Conservation (phyloP, 64 coral and sea anemone genomes). For the Cladopsammia gracilis region DNA sequence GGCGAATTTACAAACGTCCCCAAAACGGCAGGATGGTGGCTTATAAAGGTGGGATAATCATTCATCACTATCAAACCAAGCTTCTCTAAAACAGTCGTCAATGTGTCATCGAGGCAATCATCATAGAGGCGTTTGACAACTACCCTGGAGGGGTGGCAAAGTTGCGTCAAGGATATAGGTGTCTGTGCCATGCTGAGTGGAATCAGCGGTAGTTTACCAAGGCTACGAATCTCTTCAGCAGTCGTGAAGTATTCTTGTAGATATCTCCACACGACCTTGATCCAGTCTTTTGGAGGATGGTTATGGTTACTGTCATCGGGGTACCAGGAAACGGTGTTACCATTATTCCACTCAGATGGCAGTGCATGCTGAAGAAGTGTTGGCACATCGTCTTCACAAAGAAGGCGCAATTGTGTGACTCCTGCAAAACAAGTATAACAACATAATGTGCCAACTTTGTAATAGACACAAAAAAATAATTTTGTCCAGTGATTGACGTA, state of each 20-base stretch:
- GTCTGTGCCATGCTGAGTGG: constrained; percentile 26
- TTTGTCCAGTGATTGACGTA: too few species aligned
- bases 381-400: neutral
- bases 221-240: constrained; percentile 3
- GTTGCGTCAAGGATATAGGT: constrained; percentile 22
- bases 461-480: too few species aligned
- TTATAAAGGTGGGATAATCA: constrained; percentile 60
- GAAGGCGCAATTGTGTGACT: constrained; percentile 6
- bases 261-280: constrained; percentile 78
- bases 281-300: constrained; percentile 58
- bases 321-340: constrained; percentile 47
- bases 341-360: constrained; percentile 41
- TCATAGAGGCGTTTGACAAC: constrained; percentile 31
- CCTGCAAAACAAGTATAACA: constrained; percentile 14
- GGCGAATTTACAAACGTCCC: constrained; percentile 39
- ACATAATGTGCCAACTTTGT: too few species aligned
- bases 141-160: constrained; percentile 68
- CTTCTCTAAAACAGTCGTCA: constrained; percentile 33
- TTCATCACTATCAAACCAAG: constrained; percentile 61
- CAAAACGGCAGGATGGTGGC: constrained; percentile 45
- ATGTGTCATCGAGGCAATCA: constrained; percentile 29
- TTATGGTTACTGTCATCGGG: neutral
- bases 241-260: constrained; percentile 46
- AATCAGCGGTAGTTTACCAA: constrained; percentile 65
- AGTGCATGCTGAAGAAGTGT: constrained; percentile 18